Evolutionary conservation across 1,140 invertebrate species (phyloP), one percentile per base, ranked within the genome.

Genomic region (Achroia grisella): DNA sequence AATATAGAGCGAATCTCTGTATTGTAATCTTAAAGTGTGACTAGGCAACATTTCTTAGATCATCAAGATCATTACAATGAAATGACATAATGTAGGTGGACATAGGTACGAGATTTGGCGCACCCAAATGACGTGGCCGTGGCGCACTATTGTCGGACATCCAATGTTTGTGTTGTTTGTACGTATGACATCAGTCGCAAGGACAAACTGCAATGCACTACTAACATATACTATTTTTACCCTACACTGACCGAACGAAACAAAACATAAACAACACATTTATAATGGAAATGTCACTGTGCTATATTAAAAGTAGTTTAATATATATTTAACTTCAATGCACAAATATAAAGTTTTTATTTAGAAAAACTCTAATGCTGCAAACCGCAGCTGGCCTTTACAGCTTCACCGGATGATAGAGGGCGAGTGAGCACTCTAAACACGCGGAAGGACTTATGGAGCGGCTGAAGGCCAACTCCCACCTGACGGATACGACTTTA

Each of bases 121-220:
- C 73, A 67, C 76, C 76, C 68, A 69, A 54, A 50, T 71, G 64
- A 65, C 70, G 61, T 70, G 62, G 68, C 61, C 47, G 40, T 56
- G 65, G 56, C 56, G 48, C 57, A 58, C 67, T 61, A 75, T 79
- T 77, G 70, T 73, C 50, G 62, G 61, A 56, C 62, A 52, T 58
- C 52, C 58, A 63, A 55, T 61, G 59, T 71, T 62, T 65, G 65
- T 57, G 52, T 55, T 69, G 57, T 66, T 62, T 59, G 59, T 59
- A 49, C 52, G 41, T 48, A 62, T 72, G 71, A 76, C 62, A 69
- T 79, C 65, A 72, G 41, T 42, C 39, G 27, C 58, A 56, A 61
- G 60, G 63, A 57, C 62, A 58, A 48, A 46, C 42, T 45, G 45
- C 56, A 50, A 60, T 73, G 68, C 70, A 75, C 58, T 66, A 54